phyloP scores from a whole-genome alignment of 1,140 invertebrate genomes.

The Pollicipes pollicipes region DNA sequence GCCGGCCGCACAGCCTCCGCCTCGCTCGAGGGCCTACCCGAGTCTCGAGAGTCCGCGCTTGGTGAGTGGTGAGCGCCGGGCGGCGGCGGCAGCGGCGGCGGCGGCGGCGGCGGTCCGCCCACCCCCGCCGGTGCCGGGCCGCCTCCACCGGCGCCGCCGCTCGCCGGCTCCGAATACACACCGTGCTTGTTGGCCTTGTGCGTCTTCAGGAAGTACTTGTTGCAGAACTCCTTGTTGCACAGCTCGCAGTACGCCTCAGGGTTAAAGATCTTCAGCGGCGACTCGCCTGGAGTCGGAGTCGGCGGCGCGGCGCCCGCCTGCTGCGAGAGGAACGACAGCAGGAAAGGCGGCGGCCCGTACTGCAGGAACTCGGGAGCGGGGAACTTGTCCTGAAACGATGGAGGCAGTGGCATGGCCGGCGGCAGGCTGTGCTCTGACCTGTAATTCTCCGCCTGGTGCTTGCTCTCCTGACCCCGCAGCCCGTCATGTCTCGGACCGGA shows the following conservation, averaged over 20 bases:
- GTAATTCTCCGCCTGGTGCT: conserved; percentile 12
- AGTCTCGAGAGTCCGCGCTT: background rate
- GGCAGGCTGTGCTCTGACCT: conserved; percentile 10
- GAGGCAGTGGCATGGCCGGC: conserved; percentile 16
- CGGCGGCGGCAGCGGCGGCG: background rate
- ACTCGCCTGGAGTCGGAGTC: conserved; percentile 13
- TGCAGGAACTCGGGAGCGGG: conserved; percentile 17
- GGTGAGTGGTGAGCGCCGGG: background rate
- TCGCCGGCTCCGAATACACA: conserved; percentile 29
- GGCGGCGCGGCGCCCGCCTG: conserved; percentile 23
- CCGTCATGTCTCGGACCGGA: conserved; percentile 3
- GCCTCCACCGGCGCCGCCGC: conserved; percentile 9
- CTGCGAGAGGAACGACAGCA: conserved; percentile 24
- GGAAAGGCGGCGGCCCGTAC: conserved; percentile 20
- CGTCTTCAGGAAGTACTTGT: conserved; percentile 98
- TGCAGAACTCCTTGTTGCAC: conserved; percentile 98
- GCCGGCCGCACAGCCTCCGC: background rate
- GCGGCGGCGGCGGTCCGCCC: background rate
- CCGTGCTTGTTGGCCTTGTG: conserved; percentile 90
- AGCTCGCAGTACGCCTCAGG: conserved; percentile 83
- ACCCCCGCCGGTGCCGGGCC: background rate
- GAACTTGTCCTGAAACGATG: conserved; percentile 18
- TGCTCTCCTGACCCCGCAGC: conserved; percentile 6
- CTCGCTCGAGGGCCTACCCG: background rate
- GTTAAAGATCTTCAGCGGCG: conserved; percentile 53